Percentiles rank a stretch among this genome's conserved stretches.
Evolutionary conservation across 2,888 invertebrate species (phyloP).

Genomic region (Panzeria rudis): DNA sequence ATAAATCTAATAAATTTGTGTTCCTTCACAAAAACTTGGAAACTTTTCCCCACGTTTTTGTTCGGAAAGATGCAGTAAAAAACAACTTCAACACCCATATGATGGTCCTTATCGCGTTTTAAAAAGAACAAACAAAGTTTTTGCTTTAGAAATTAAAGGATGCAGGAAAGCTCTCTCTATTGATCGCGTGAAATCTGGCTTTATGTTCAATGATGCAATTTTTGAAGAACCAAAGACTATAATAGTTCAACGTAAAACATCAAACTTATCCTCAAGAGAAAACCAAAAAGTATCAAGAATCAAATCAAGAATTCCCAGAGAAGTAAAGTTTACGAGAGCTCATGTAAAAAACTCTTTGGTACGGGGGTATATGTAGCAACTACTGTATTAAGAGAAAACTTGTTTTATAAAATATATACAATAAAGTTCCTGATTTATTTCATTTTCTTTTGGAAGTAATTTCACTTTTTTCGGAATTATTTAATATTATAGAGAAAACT

Average conservation of each 20-base stretch:
- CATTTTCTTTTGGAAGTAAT: no score
- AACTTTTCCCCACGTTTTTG: background rate
- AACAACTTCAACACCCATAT: background rate
- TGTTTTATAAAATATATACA: no score
- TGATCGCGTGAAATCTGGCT: background rate
- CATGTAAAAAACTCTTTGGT: background rate
- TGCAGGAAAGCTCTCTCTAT: background rate
- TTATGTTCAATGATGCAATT: constrained; percentile 8
- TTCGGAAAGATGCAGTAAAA: no score
- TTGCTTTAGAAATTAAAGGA: background rate
- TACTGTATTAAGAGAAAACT: no score
- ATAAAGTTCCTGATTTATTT: no score
- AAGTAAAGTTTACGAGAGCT: constrained; percentile 4
- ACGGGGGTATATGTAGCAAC: constrained; percentile 6
- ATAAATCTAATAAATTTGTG: constrained; percentile 3
- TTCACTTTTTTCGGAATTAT: no score
- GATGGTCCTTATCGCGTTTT: background rate
- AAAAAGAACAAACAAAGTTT: no score
- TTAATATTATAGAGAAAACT: no score
- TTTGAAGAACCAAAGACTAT: background rate
- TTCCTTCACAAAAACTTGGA: constrained; percentile 2
- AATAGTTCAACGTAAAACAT: background rate
- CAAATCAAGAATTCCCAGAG: background rate
- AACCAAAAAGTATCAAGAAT: background rate
- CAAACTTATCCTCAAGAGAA: background rate